Evolutionary conservation across 2,888 invertebrate species (phyloP), one percentile per base, ranked within the genome.

Genomic region (Netelia virgata): DNA sequence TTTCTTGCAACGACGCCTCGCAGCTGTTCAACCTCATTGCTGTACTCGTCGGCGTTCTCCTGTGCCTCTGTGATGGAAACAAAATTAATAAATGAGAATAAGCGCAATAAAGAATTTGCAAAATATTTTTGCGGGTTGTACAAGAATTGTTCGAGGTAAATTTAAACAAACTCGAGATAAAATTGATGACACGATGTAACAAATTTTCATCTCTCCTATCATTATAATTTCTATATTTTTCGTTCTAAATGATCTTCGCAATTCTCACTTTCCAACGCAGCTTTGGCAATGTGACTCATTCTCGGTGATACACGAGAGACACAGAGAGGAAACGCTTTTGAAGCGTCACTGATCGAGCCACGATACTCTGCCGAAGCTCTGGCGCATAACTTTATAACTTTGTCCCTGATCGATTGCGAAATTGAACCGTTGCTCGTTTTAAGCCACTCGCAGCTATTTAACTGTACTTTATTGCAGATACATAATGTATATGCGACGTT

Each of bases 1-100:
- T 96, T 95, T 83, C 97, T 96, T 75, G 95, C 94, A 36, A 97
- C 94, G 53, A 95, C 93, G 57, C 93, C 90, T 64, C 95, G 94
- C 79, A 95, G 91, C 87, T 95, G 94, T 88, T 95, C 95, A 87
- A 95, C 94, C 89, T 96, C 95, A 92, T 95, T 94, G 59, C 94
- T 94, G 90, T 94, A 95, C 87, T 94, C 94, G 87, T 95, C 95
- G 55, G 94, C 95, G 88, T 94, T 95, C 90, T 95, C 95, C 88
- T 95, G 95, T 82, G 95, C 95, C 91, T 95, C 95, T 95, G 93
- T 89, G 94, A 41, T 89, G 94, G 36, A 68, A 16, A 23, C 57
- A 18, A 76, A 68, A 68, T 43, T 59, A 64, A 68, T 43, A 36
- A 50, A 50, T n/a, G 20, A 36, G 14, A 77, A 61, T 9, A 36